These are phyloP conservation scores for Phalloptychus januarius DNA, from an alignment of 2,797 vertebrate genomes.

Conservation along the genomic window DNA sequence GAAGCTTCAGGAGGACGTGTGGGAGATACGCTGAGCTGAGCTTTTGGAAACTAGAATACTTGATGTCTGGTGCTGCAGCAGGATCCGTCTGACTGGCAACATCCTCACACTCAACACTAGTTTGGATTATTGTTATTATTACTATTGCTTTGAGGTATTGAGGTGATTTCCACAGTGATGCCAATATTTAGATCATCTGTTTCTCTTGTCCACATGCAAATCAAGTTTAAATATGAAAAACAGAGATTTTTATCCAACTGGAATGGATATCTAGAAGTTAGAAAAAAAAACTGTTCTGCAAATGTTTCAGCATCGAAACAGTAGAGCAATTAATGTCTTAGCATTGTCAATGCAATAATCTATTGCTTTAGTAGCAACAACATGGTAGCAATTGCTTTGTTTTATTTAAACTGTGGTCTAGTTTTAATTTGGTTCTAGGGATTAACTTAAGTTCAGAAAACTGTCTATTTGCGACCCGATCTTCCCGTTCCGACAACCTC, in stretches of 20 bases:
- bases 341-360: not conserved
- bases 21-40: constrained; percentile 32
- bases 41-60: constrained; percentile 37
- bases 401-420: not conserved
- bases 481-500: too few species aligned
- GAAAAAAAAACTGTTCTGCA: not conserved
- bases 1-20: constrained; percentile 9
- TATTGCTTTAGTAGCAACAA: not conserved
- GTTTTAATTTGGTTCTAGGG: not conserved
- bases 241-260: not conserved
- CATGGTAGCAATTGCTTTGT: not conserved
- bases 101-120: not conserved
- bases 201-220: constrained; percentile 1
- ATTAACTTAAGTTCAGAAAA: too few species aligned
- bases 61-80: not conserved
- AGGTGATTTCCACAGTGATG: not conserved
- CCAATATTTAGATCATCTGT: not conserved
- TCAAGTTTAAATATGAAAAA: not conserved
- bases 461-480: too few species aligned
- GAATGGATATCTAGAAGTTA: not conserved
- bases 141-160: not conserved
- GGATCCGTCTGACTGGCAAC: not conserved
- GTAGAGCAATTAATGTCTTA: not conserved
- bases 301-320: not conserved
- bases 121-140: not conserved